Evolutionary conservation across 2,888 invertebrate genomes (phyloP).

Genomic region (Pyrochroa serraticornis): DNA sequence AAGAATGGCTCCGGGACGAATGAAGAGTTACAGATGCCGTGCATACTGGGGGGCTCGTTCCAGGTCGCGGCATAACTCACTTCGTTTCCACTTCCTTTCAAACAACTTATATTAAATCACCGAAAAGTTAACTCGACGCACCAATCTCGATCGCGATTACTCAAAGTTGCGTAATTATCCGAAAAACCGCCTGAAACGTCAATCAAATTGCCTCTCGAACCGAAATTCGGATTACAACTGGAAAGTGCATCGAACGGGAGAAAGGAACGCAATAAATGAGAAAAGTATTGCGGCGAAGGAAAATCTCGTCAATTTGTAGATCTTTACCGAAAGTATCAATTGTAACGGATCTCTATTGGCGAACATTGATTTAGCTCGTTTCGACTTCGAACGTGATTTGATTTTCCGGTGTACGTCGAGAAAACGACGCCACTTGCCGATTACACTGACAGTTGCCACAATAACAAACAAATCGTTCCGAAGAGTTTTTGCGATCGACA

Average conservation of each 20-base stretch:
- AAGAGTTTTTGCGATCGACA: too few relatives aligned
- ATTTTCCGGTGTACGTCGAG: too few relatives aligned
- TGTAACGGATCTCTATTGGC: background rate
- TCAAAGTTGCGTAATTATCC: constrained; percentile 3
- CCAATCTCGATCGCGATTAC: constrained; percentile 29
- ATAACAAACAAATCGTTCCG: too few relatives aligned
- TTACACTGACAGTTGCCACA: too few relatives aligned
- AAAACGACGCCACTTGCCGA: too few relatives aligned
- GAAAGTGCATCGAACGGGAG: constrained; percentile 38
- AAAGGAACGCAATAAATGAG: constrained; percentile 39
- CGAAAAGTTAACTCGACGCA: constrained; percentile 33
- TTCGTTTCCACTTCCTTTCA: constrained; percentile 38
- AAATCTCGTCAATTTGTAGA: constrained; percentile 25
- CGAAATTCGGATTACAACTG: constrained; percentile 29
- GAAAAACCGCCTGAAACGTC: constrained; percentile 12
- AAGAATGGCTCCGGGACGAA: constrained; percentile 49
- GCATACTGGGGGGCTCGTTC: constrained; percentile 33
- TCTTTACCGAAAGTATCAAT: background rate
- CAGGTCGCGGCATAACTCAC: constrained; percentile 34
- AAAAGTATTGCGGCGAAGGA: constrained; percentile 26
- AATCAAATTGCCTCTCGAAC: constrained; percentile 17
- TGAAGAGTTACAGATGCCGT: constrained; percentile 46
- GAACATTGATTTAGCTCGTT: background rate
- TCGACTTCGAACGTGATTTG: background rate
- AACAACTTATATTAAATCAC: constrained; percentile 42